Evolutionary conservation across 2,888 invertebrate species (phyloP).

Genomic region (Ormyrus rosae): DNA sequence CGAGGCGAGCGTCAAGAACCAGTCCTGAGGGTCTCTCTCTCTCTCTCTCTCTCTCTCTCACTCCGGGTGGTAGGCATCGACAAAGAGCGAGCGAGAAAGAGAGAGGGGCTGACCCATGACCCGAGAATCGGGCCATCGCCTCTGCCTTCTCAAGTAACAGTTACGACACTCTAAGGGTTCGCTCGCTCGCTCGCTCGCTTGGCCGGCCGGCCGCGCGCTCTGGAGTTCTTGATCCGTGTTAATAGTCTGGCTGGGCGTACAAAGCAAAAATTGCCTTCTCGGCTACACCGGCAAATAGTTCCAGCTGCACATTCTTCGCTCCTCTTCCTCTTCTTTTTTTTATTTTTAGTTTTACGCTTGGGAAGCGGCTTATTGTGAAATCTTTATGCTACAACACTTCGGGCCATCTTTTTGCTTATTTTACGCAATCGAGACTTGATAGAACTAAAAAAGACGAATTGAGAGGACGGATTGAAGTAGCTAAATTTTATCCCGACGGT

Average conservation of each 20-base stretch:
- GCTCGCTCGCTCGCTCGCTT: neutral
- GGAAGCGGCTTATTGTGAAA: constrained; percentile 22
- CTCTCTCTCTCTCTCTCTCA: neutral
- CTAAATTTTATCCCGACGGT: constrained; percentile 47
- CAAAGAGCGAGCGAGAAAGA: neutral
- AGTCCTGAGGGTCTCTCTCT: constrained; percentile 6
- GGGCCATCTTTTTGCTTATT: no score
- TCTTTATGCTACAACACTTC: neutral
- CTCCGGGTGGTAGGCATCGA: constrained; percentile 12
- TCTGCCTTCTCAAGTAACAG: constrained; percentile 73
- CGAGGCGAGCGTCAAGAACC: constrained; percentile 12
- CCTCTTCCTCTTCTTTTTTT: constrained; percentile 1
- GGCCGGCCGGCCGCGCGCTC: neutral
- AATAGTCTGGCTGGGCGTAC: constrained; percentile 39
- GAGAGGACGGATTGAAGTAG: constrained; percentile 19
- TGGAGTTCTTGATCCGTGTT: constrained; percentile 55
- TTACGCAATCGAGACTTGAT: no score
- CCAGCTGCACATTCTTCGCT: constrained; percentile 11
- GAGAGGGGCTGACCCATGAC: constrained; percentile 67
- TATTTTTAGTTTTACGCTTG: neutral
- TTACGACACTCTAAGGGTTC: constrained; percentile 64
- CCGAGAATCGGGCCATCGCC: constrained; percentile 71
- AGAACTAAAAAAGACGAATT: no score
- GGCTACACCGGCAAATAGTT: constrained; percentile 28
- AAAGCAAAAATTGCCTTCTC: constrained; percentile 43